Base-by-base conservation (phyloP, 2,113 vertebrate species). In the Hipposideros armiger region DNA sequence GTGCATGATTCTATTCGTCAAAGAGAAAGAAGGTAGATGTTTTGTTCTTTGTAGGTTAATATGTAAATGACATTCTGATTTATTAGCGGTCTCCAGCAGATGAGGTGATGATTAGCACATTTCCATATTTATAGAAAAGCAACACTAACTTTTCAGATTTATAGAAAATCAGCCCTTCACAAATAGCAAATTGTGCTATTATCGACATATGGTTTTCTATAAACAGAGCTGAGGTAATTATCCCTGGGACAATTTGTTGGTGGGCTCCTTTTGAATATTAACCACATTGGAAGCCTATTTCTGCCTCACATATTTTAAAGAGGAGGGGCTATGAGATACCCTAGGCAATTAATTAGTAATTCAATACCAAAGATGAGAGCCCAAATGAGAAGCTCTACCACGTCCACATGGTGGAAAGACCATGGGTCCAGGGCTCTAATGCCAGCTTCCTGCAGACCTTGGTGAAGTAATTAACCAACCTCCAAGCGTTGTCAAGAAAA, bases 41-140 rank as follows among this genome's bases (percentile, higher is more conserved):
- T 95, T 97, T 97, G 93, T 96, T 97, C 96, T 97, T 96, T 91
- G 95, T 97, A 98, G 97, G 97, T 98, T 98, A 97, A 98, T 97
- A 98, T 97, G 97, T 97, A 98, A 97, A 97, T 98, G 94, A 70
- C 94, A 97, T 97, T 97, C 97, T 98, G 95, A 97, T 97, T 98
- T 97, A 97, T 98, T 97, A 97, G 83, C 74, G 2, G 74, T 92
- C 96, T 97, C 96, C 96, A 97, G 94, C 97, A 98, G 97, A 97
- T 96, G 97, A 98, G 97, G 97, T 97, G 97, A 97, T 98, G 97
- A 98, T 98, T 98, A 97, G 88, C 96, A 97, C 96, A 98, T 98
- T 98, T 98, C 97, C 97, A 98, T 97, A 98, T 98, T 98, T 98
- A 98, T 98, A 96, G 97, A 97, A 97, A 97, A 97, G 97, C 94